Conservation (phyloP, 2,888 invertebrate species). For the Caenorhabditis sp. region DNA sequence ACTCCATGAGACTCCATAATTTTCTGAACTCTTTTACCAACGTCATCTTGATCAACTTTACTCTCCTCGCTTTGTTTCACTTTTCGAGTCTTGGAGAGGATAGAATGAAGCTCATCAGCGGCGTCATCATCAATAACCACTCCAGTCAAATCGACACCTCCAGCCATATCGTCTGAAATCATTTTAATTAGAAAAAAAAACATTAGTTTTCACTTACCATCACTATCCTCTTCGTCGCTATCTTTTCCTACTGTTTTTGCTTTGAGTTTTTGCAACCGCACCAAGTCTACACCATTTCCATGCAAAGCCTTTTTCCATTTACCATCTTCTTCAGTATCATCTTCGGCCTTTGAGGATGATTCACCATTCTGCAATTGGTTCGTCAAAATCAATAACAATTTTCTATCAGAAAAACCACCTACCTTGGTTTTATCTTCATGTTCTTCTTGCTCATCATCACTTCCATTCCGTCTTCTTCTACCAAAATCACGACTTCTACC, state of each 20-base stretch:
- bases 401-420: too few species aligned
- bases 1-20: conserved; percentile 36
- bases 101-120: conserved; percentile 62
- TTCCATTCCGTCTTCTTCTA: conserved; percentile 21
- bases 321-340: conserved; percentile 28
- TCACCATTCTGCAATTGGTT: background rate
- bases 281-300: conserved; percentile 51
- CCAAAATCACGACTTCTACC: conserved; percentile 10
- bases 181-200: too few species aligned
- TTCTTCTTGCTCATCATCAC: conserved; percentile 5
- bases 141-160: conserved; percentile 55
- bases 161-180: conserved; percentile 48
- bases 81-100: conserved; percentile 59
- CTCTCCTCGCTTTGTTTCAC: conserved; percentile 41
- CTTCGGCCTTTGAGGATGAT: conserved; percentile 12
- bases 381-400: background rate
- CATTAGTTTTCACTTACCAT: conserved; percentile 33
- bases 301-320: conserved; percentile 42
- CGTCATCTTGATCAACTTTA: conserved; percentile 24
- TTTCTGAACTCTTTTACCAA: conserved; percentile 30
- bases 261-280: conserved; percentile 40
- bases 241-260: background rate
- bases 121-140: conserved; percentile 69
- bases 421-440: background rate
- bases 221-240: conserved; percentile 52